These are phyloP conservation scores for Triops cancriformis DNA, from an alignment of 1,140 invertebrate genomes.

Conservation along the genomic window DNA sequence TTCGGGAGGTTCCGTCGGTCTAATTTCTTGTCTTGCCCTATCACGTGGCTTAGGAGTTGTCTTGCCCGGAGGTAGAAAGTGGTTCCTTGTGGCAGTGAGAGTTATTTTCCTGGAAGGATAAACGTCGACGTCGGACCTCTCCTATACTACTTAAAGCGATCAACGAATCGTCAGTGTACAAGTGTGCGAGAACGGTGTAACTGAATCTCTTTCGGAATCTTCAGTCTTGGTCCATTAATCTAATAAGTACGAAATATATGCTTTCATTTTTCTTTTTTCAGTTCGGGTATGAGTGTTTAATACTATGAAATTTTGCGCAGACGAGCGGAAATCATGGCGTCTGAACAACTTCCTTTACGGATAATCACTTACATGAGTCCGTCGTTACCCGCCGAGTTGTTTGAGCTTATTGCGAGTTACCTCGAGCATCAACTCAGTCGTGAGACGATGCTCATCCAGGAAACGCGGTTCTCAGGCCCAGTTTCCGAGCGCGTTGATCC, in stretches of 20 bases:
- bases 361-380: slow-evolving; percentile 52
- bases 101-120: background rate
- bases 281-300: too few relatives aligned
- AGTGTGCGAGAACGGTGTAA: background rate
- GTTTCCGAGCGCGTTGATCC: slow-evolving; percentile 46
- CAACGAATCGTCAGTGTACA: background rate
- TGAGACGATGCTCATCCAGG: slow-evolving; percentile 48
- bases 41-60: too few relatives aligned
- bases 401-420: slow-evolving; percentile 47
- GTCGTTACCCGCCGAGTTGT: slow-evolving; percentile 51
- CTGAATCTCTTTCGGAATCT: background rate
- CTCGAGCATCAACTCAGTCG: slow-evolving; percentile 46
- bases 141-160: background rate
- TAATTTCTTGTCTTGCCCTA: too few relatives aligned
- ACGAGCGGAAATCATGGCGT: background rate
- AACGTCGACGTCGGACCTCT: background rate
- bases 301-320: too few relatives aligned
- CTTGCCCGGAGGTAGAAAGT: background rate
- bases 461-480: slow-evolving; percentile 46
- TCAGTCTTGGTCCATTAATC: background rate
- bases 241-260: too few relatives aligned
- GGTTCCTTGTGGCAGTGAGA: background rate
- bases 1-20: too few relatives aligned
- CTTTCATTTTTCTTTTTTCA: too few relatives aligned
- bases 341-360: slow-evolving; percentile 37